phyloP scores from a whole-genome alignment of 2,888 invertebrate species.

The Synanthedon tipuliformis region DNA sequence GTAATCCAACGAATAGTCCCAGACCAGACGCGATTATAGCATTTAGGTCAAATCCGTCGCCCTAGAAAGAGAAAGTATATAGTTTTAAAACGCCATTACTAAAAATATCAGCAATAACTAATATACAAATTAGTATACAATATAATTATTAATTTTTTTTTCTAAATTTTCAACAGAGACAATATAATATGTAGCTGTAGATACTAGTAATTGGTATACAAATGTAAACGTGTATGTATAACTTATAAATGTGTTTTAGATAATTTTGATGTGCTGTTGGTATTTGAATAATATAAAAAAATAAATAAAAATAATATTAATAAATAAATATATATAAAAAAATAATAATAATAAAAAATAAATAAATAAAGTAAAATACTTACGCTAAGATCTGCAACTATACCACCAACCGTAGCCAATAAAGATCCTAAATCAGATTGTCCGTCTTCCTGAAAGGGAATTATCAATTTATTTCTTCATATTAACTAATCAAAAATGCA shows the following conservation, averaged over 20 bases:
- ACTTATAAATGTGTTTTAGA: no score
- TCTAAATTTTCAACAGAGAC: no score
- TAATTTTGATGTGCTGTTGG: no score
- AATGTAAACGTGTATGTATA: no score
- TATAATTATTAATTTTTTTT: no score
- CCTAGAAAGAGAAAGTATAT: constrained; percentile 31
- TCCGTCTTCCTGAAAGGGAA: constrained; percentile 47
- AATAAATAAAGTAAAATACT: no score
- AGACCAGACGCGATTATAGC: constrained; percentile 50
- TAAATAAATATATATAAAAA: no score
- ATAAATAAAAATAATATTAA: no score
- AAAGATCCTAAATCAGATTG: constrained; percentile 59
- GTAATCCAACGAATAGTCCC: constrained; percentile 53
- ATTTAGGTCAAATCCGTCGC: constrained; percentile 58
- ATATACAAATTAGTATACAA: neutral
- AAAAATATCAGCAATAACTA: neutral
- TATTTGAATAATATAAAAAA: no score
- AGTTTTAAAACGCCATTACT: neutral
- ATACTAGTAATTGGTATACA: no score
- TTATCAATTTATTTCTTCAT: neutral
- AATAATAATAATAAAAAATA: no score
- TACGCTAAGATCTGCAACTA: constrained; percentile 56
- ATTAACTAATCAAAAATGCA: neutral
- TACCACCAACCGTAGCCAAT: constrained; percentile 54
- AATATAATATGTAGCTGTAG: no score